Base-by-base conservation (phyloP, 1,140 invertebrate species). In the Bacillus rossius region DNA sequence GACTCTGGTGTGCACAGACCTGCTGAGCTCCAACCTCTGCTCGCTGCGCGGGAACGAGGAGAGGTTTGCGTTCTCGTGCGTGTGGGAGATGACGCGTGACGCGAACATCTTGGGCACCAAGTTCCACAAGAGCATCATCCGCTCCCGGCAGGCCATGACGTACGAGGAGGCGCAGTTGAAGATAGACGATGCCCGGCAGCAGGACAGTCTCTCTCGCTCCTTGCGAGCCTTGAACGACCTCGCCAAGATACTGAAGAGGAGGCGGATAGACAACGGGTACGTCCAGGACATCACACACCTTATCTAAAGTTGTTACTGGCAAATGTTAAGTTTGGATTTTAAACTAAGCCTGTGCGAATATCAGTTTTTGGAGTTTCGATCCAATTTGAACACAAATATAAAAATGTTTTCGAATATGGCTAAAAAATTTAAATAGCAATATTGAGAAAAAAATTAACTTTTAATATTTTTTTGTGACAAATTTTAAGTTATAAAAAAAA, bases 101-200 rank as follows among this genome's bases (percentile, higher is more conserved):
- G 94, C 94, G 0, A 88, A 96, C 67, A 88, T 99, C 59, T 69
- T 96, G 10, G 75, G 77, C 16, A 89, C 87, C 7, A 84, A 83
- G 61, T 99, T 94, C 70, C 85, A 85, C 61, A 99, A 99, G 74
- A 96, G 92, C 64, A 86, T 99, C 20, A 99, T 99, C 59, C 79
- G 81, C 69, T 93, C 91, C 0, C 82, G 88, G 69, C 83, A 84
- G 47, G 92, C 95, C 1, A 85, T 98, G 81, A 98, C 94, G 2
- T 99, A 99, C 72, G 92, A 92, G 65, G 89, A 98, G 75, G 96
- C 96, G 1, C 96, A 99, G 73, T 75, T 92, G 43, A 87, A 84
- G 59, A 98, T 98, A 55, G 95, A 99, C 72, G 93, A 96, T 66
- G 66, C 75, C 2, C 77, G 72, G 0, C 83, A 88, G 56, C 79